Conservation (phyloP, 1,140 invertebrate species). For the Pseudachorutes palmiensis region DNA sequence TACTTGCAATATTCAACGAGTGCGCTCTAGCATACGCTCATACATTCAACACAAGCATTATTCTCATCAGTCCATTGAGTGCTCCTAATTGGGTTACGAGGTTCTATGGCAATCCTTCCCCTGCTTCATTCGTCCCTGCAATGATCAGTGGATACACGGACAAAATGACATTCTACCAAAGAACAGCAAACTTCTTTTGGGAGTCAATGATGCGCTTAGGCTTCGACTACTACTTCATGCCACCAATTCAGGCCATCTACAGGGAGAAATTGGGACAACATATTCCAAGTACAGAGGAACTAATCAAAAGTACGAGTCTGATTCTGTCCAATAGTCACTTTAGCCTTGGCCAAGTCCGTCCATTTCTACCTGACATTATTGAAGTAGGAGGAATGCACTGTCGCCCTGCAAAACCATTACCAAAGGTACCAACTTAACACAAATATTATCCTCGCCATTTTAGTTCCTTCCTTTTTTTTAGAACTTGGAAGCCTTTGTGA, state of each 20-base stretch:
- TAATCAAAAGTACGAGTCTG: constrained; percentile 25
- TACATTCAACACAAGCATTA: constrained; percentile 40
- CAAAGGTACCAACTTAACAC: constrained; percentile 43
- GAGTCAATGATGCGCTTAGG: neutral
- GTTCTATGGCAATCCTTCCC: constrained; percentile 13
- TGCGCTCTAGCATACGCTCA: constrained; percentile 46
- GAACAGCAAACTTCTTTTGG: constrained; percentile 12
- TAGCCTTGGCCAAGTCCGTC: neutral
- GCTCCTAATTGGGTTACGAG: neutral
- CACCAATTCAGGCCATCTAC: constrained; percentile 26
- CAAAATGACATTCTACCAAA: constrained; percentile 19
- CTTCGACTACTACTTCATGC: neutral
- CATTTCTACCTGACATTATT: constrained; percentile 16
- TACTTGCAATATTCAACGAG: constrained; percentile 45
- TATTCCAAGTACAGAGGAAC: neutral
- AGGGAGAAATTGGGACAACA: constrained; percentile 19
- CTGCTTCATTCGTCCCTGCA: constrained; percentile 17
- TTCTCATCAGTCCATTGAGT: neutral
- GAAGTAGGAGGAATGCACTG: constrained; percentile 36
- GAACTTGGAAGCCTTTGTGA: constrained; percentile 4
- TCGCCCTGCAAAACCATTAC: constrained; percentile 26
- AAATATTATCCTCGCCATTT: neutral
- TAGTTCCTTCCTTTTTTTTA: neutral
- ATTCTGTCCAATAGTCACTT: constrained; percentile 26
- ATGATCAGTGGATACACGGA: neutral